Evolutionary conservation across 2,888 invertebrate genomes (phyloP), one percentile per base, ranked within the genome.

Genomic region (Leptarthrus brevirostris): DNA sequence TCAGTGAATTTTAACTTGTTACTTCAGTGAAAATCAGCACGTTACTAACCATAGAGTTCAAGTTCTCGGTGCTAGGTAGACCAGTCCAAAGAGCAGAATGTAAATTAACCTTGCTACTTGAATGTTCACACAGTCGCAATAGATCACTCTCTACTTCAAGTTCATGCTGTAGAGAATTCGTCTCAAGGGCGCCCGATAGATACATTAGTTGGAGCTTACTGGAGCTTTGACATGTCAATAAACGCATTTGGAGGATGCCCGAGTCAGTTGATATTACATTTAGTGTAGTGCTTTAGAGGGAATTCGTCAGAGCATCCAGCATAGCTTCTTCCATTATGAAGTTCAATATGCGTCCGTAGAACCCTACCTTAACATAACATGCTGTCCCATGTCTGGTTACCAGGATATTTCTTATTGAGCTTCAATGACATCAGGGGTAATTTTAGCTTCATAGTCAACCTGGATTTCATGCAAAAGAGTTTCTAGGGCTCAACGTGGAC

Each of bases 361-460:
- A 6, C 4, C 30, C 4, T 30, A 30, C 30, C 4, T 30, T 1
- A 6, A 30, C 8, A 61, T 12, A 61, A 40, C 16, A 20, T 40
- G 20, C n/a, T 30, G 34, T 36, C 40, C 61, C 61, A n/a, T 54
- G 12, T 61, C 40, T 20, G 18, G 40, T 61, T 61, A 40, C 61
- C 40, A 61, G 61, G 61, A 36, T 40, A 61, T 40, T 40, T 10
- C 20, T 40, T 40, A 61, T 61, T 40, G 61, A 61, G 34, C 40
- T 40, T 61, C 61, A 61, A 40, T 61, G 61, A 18, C 61, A 36
- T 36, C 61, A 61, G 66, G 49, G 47, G 49, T 66, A 47, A 66
- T 66, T 66, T 66, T 66, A 66, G 66, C 47, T 66, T 66, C 66
- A 66, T 66, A 47, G 66, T 66, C 66, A 66, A 49, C 66, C 16